Evolutionary conservation across 1,140 invertebrate genomes (phyloP).

Genomic region (Drosophila simulans): DNA sequence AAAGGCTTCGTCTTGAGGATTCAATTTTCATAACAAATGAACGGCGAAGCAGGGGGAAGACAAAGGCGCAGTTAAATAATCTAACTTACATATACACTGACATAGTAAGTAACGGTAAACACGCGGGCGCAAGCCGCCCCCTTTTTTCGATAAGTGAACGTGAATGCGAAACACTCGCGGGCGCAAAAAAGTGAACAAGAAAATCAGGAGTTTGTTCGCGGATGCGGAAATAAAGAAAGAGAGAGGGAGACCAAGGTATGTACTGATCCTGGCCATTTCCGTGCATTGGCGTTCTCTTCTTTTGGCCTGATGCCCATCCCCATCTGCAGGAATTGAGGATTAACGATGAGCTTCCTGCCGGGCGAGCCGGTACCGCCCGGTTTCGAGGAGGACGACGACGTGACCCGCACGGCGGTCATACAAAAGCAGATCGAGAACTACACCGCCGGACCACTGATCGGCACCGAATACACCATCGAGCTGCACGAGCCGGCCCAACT

Average conservation of each 20-base stretch:
- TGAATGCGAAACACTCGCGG: background rate
- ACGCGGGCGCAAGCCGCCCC: background rate
- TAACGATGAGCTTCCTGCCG: constrained; percentile 85
- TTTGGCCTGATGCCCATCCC: background rate
- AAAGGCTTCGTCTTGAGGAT: background rate
- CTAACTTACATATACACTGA: background rate
- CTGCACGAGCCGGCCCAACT: constrained; percentile 87
- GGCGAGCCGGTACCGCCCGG: constrained; percentile 90
- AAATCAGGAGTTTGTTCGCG: background rate
- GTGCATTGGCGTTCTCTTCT: background rate
- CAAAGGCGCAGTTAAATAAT: background rate
- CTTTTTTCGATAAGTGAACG: background rate
- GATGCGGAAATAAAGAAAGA: no score
- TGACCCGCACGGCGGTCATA: constrained; percentile 86
- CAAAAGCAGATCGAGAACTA: constrained; percentile 86
- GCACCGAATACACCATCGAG: constrained; percentile 90
- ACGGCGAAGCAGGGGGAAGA: no score
- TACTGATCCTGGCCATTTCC: background rate
- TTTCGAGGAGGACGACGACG: constrained; percentile 89
- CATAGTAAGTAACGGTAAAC: background rate
- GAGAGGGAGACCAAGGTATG: background rate
- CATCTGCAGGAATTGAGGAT: background rate
- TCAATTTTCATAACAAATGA: background rate
- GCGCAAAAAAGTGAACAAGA: constrained; percentile 6
- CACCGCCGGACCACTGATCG: constrained; percentile 85